Evolutionary conservation across 2,888 invertebrate species (phyloP), one percentile per base, ranked within the genome.

Genomic region (Drosophila longiperda): DNA sequence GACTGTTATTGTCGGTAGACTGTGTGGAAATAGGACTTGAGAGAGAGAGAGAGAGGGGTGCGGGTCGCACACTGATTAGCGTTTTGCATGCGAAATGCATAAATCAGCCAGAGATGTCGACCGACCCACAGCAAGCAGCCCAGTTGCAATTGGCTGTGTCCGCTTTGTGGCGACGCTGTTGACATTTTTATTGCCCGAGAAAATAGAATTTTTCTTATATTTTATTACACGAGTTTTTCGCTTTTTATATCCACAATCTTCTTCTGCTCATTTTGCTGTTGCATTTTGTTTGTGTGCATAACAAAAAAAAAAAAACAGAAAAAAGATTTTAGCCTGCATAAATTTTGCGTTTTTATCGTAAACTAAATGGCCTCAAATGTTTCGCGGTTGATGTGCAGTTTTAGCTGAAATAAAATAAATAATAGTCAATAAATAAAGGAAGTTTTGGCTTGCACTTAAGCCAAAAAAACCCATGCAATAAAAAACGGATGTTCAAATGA

Each of bases 121-220:
- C 45, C 54, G 57, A 66, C 45, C 73, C 62, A 68, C 68, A 77
- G 64, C 62, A 45, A 53, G 63, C 57, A 54, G 49, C 71, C 70
- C 57, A 73, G 68, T 66, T 76, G 76, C 84, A 83, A 73, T 75
- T 87, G 67, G 70, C 60, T 76, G 64, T 57, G 66, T 73, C 73
- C 70, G 75, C 54, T 45, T 45, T 76, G 76, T 66, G 79, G 76
- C 84, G 54, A 71, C 73, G 68, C 58, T 83, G 89, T 87, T 87
- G 87, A 87, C 87, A 87, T 87, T 87, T 87, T 87, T 87, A 87
- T 87, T 89, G 89, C 84, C 81, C 75, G 78, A 89, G 89, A 87
- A 87, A 87, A 87, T 87, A 87, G 83, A 87, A 83, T 87, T 80
- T 82, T 83, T 69, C 55, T 73, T 71, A 61, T 73, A 65, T 71